Evolutionary conservation across 2,113 vertebrate genomes (phyloP).

Genomic region (Bagarius yarrelli): DNA sequence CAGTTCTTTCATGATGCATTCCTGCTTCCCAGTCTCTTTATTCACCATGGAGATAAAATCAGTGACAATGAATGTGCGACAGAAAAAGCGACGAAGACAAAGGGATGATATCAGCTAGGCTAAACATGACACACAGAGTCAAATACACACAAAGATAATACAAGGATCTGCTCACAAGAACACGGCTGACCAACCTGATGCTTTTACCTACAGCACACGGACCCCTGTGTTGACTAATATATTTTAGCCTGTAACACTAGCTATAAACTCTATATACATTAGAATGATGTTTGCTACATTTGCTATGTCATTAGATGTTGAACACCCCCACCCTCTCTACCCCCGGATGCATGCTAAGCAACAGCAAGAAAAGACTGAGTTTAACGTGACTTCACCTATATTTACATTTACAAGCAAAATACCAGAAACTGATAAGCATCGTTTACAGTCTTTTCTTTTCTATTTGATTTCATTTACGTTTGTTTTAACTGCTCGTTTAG

Average conservation of each 20-base stretch:
- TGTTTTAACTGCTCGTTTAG: neutral
- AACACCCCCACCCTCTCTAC: no score
- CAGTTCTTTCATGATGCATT: neutral
- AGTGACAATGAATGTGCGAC: constrained; percentile 24
- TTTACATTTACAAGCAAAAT: no score
- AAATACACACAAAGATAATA: neutral
- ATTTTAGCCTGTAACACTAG: neutral
- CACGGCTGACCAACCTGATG: neutral
- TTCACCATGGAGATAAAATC: constrained; percentile 15
- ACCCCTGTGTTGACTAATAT: neutral
- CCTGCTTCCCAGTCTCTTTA: constrained; percentile 8
- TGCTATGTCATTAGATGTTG: no score
- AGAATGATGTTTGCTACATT: neutral
- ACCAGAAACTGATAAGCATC: neutral
- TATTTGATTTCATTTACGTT: neutral
- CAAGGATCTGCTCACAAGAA: neutral
- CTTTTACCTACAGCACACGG: neutral
- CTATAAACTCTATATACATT: neutral
- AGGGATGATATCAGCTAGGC: constrained; percentile 1
- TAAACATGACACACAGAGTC: no score
- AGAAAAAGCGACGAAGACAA: neutral
- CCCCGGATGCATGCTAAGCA: neutral
- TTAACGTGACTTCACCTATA: no score
- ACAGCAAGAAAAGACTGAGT: neutral
- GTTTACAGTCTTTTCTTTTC: neutral